These are phyloP conservation scores for Poeciliopsis occidentalis DNA, from an alignment of 2,113 vertebrate genomes.

Conservation along the genomic window DNA sequence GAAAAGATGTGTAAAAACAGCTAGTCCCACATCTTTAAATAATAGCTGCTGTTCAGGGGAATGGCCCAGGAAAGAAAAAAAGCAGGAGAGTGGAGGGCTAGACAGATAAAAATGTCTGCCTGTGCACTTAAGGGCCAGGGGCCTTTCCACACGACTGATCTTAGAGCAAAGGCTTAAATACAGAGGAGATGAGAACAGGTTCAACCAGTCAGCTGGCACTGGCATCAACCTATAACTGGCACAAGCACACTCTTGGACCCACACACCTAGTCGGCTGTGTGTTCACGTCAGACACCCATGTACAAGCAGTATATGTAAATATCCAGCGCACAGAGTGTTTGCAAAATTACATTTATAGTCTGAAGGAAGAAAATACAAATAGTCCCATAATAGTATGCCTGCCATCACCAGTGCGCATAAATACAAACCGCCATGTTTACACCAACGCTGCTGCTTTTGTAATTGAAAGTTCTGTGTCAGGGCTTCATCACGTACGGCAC, in stretches of 20 bases:
- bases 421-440: slow-evolving; percentile 39
- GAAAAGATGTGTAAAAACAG: slow-evolving; percentile 69
- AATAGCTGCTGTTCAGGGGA: slow-evolving; percentile 48
- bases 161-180: slow-evolving; percentile 71
- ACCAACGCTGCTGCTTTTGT: slow-evolving; percentile 43
- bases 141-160: slow-evolving; percentile 71
- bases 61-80: slow-evolving; percentile 42
- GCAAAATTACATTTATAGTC: slow-evolving; percentile 26
- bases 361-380: slow-evolving; percentile 45
- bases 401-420: slow-evolving; percentile 37
- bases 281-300: slow-evolving; percentile 8
- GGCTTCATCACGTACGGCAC: slow-evolving; percentile 59
- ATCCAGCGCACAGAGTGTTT: slow-evolving; percentile 6
- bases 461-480: slow-evolving; percentile 72
- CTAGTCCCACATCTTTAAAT: slow-evolving; percentile 63
- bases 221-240: slow-evolving; percentile 43
- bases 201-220: slow-evolving; percentile 68
- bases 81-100: slow-evolving; percentile 25
- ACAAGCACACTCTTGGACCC: slow-evolving; percentile 17
- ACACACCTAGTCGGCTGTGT: slow-evolving; percentile 3
- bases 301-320: slow-evolving; percentile 7
- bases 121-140: slow-evolving; percentile 65
- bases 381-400: slow-evolving; percentile 48
- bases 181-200: slow-evolving; percentile 71
- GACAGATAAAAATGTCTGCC: slow-evolving; percentile 63